phyloP scores from a whole-genome alignment of 1,140 invertebrate species.

The Gryon sp. region DNA sequence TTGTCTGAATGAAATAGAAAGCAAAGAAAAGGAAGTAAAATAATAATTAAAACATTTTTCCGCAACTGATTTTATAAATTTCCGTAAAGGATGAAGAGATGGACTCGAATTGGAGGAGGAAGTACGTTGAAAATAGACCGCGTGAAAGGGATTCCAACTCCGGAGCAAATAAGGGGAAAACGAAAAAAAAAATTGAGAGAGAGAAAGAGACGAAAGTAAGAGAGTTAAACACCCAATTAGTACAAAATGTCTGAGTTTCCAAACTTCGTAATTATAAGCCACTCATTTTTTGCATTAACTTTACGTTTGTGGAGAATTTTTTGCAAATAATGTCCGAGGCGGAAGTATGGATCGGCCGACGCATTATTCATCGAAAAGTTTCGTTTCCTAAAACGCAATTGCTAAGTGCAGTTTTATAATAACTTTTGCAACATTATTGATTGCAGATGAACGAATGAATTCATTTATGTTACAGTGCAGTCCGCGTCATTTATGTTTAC shows the following conservation, averaged over 20 bases:
- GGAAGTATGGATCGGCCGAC: background rate
- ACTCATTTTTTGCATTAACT: slow-evolving; percentile 47
- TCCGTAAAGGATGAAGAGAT: slow-evolving; percentile 23
- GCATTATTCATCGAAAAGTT: background rate
- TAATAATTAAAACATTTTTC: slow-evolving; percentile 5
- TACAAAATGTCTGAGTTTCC: slow-evolving; percentile 44
- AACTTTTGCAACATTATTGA: background rate
- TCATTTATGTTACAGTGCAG: too few species aligned
- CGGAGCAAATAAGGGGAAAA: slow-evolving; percentile 55
- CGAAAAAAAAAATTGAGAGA: too few species aligned
- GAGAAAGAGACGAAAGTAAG: too few species aligned
- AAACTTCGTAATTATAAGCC: slow-evolving; percentile 51
- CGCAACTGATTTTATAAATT: slow-evolving; percentile 6
- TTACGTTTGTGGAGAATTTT: slow-evolving; percentile 19
- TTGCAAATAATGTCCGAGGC: background rate
- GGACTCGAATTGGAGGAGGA: slow-evolving; percentile 47
- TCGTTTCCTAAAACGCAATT: background rate
- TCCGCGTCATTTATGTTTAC: too few species aligned
- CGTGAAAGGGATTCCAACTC: slow-evolving; percentile 48
- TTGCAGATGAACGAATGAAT: too few species aligned
- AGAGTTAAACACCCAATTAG: slow-evolving; percentile 57
- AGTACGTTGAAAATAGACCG: slow-evolving; percentile 43
- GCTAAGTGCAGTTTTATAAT: background rate
- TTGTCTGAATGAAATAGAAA: too few species aligned
- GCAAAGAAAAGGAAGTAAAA: too few species aligned